Base-by-base conservation (phyloP, 2,888 invertebrate species). In the Notodonta dromedarius region DNA sequence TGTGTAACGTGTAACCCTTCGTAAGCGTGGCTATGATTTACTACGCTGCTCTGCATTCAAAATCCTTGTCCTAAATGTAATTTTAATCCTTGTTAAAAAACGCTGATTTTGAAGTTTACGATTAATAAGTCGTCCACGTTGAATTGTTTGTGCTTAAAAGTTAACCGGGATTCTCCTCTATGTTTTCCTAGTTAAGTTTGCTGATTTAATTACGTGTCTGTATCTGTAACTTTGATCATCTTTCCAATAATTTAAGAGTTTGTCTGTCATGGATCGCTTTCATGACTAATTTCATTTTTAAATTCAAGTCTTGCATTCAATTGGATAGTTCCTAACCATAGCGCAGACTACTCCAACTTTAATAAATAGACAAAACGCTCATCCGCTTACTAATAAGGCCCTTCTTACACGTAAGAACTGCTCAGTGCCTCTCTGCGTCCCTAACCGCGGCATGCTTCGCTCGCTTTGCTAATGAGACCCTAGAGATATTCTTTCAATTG, bases 401-500 rank as follows among this genome's bases (percentile, higher is more conserved):
- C 79, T 77, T 70, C 69, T 68, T 73, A 64, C 24, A 24, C 58
- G 57, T 62, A 65, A 65, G 74, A 67, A 68, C 66, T 73, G 69
- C 71, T 71, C 77, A 76, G 71, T 67, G 71, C 65, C 68, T 70
- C 73, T 71, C 64, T 63, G 71, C 71, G 73, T 71, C 73, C 62
- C 71, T 73, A 69, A 74, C 78, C 74, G 64, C 76, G 71, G 77
- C 77, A 81, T 79, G 84, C 79, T 70, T 79, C 80, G 79, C 77
- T 80, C 78, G 77, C 76, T 77, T 68, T 74, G 70, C 84, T 87
- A 87, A 87, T 86, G 85, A 86, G 86, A 74, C 81, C 74, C 83
- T 80, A 77, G 80, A 80, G 73, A 71, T 76, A 76, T 75, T 75
- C 76, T 75, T 77, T 74, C 73, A 67, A 78, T 74, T 78, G 74